Conservation (phyloP, 2,113 vertebrate species). For the Ardeotis arabs region DNA sequence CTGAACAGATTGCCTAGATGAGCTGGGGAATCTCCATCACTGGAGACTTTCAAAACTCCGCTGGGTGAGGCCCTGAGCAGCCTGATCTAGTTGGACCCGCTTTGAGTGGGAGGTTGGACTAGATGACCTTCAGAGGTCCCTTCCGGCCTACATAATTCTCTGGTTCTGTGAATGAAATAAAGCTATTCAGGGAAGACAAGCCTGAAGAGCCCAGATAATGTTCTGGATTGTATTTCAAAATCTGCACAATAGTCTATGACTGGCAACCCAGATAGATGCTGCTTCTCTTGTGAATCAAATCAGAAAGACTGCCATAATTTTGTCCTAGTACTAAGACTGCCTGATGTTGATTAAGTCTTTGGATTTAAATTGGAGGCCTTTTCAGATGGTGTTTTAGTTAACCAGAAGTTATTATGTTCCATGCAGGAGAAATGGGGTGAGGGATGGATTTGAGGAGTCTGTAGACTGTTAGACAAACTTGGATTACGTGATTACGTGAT, state of each 20-base stretch:
- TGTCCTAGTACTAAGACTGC: neutral
- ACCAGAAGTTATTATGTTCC: neutral
- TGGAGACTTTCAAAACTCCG: neutral
- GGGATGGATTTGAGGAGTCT: neutral
- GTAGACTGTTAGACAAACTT: neutral
- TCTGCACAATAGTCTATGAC: neutral
- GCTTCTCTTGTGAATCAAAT: neutral
- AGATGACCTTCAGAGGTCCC: neutral
- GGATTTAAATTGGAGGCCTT: neutral
- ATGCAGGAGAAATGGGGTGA: rapidly evolving
- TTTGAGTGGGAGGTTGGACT: neutral
- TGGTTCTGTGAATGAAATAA: neutral
- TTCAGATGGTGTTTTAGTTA: neutral
- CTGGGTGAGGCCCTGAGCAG: neutral
- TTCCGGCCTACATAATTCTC: neutral
- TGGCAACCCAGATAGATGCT: neutral
- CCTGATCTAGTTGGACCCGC: neutral
- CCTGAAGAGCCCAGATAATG: neutral
- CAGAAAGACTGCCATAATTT: neutral
- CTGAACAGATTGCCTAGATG: neutral
- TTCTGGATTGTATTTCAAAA: neutral
- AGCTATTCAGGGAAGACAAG: neutral
- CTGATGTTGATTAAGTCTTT: neutral
- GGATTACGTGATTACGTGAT: neutral
- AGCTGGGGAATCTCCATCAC: neutral